Evolutionary conservation across 2,888 invertebrate species (phyloP).

Genomic region (Yponomeuta cagnagella): DNA sequence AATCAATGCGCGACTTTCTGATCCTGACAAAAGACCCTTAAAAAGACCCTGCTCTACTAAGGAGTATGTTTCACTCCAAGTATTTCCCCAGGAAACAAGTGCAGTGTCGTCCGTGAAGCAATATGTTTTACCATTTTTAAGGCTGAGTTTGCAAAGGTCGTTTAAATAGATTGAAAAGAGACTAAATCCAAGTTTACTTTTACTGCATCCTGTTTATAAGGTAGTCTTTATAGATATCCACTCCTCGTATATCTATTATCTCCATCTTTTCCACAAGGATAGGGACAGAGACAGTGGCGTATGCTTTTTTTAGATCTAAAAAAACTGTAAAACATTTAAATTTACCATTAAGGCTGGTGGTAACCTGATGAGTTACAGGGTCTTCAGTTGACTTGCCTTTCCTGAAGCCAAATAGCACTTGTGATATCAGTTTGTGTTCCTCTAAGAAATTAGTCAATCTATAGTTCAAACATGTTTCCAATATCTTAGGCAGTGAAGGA

Average conservation of each 20-base stretch:
- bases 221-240: background rate
- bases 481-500: slow-evolving; percentile 2
- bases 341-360: background rate
- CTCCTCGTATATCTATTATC: background rate
- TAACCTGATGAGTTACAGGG: no score
- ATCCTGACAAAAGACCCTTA: no score
- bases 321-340: background rate
- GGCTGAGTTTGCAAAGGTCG: background rate
- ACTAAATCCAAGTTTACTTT: background rate
- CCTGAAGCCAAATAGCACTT: background rate
- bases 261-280: background rate
- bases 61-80: background rate
- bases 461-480: slow-evolving; percentile 1
- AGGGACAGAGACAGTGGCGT: slow-evolving; percentile 5
- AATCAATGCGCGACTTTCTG: background rate
- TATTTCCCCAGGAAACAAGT: background rate
- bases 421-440: background rate
- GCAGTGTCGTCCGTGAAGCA: background rate
- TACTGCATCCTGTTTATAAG: background rate
- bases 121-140: background rate
- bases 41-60: background rate
- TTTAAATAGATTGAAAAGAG: background rate
- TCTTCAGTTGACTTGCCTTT: background rate
- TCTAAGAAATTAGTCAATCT: background rate
- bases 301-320: background rate